A percentile compares a stretch with the other conserved stretches of the same genome.
Conservation (phyloP, 2,888 invertebrate genomes). For the Cynaeus angustus region DNA sequence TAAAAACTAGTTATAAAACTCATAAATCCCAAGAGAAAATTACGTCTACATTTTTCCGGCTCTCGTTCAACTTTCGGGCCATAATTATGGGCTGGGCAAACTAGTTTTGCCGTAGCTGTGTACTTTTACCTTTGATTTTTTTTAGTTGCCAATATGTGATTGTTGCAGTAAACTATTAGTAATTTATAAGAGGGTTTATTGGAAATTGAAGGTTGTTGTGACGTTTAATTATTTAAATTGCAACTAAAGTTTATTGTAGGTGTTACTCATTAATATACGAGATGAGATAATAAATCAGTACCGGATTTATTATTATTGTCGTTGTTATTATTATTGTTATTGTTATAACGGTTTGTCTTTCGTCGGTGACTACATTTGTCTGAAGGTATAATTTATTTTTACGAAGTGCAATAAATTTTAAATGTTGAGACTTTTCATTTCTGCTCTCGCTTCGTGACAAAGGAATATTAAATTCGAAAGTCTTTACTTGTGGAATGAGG, state of each 20-base stretch:
- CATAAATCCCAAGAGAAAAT: background rate
- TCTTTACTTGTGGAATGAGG: too few species aligned
- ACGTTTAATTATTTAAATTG: conserved; percentile 5
- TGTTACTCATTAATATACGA: background rate
- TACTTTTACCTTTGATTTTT: conserved; percentile 8
- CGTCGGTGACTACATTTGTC: background rate
- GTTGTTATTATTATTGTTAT: conserved; percentile 4
- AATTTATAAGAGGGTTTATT: conserved; percentile 5
- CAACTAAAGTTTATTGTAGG: conserved; percentile 8
- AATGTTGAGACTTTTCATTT: background rate
- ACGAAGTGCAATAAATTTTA: background rate
- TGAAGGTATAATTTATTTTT: background rate
- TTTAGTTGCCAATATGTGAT: background rate
- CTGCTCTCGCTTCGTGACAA: background rate
- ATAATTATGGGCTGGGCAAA: conserved; percentile 6
- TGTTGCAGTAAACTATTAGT: background rate
- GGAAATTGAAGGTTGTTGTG: conserved; percentile 3
- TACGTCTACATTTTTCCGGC: background rate
- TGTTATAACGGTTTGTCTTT: background rate
- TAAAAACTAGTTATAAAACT: too few species aligned
- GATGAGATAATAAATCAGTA: conserved; percentile 8
- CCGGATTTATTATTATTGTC: background rate
- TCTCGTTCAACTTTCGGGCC: conserved; percentile 4
- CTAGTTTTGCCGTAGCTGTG: background rate
- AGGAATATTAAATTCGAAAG: too few species aligned